Evolutionary conservation across 23 tunicate genomes (phyloP).

Genomic region (Clavelina lepadiformis): DNA sequence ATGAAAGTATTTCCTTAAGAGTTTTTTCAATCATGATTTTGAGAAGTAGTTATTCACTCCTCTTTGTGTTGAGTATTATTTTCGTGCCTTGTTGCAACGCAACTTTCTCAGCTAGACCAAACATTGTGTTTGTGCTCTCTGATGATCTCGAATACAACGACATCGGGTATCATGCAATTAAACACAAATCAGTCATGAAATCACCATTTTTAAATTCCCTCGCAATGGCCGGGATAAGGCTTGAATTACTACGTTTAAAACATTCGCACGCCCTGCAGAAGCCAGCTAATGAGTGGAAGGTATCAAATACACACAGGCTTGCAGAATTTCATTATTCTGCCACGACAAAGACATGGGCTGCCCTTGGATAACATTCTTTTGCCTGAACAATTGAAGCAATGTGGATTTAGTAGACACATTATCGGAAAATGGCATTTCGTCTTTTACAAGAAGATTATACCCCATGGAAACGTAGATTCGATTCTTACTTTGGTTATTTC

Average conservation of each 20-base stretch:
- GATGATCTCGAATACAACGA: constrained; percentile 74
- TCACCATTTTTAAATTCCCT: constrained; percentile 52
- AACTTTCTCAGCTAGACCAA: too few relatives aligned
- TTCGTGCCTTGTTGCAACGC: too few relatives aligned
- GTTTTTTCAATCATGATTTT: too few relatives aligned
- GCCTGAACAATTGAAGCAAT: constrained; percentile 35
- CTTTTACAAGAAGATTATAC: constrained; percentile 22
- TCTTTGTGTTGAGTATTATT: too few relatives aligned
- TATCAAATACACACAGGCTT: constrained; percentile 52
- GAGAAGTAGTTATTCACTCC: too few relatives aligned
- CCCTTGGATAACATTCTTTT: constrained; percentile 30
- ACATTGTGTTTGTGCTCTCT: constrained; percentile 32
- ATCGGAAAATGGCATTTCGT: constrained; percentile 68
- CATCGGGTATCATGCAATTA: constrained; percentile 44
- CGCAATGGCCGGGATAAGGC: constrained; percentile 26
- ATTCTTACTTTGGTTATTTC: constrained; percentile 15
- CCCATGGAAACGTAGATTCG: constrained; percentile 56
- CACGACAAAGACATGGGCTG: constrained; percentile 18
- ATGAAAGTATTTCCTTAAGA: too few relatives aligned
- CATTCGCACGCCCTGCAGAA: constrained; percentile 51
- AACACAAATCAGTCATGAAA: constrained; percentile 40
- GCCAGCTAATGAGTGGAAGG: constrained; percentile 60
- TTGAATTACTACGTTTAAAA: constrained; percentile 66
- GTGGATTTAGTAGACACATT: constrained; percentile 44
- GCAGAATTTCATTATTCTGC: constrained; percentile 35